Conservation (phyloP, 92 coral and sea anemone genomes). For the Actinernus sp. region DNA sequence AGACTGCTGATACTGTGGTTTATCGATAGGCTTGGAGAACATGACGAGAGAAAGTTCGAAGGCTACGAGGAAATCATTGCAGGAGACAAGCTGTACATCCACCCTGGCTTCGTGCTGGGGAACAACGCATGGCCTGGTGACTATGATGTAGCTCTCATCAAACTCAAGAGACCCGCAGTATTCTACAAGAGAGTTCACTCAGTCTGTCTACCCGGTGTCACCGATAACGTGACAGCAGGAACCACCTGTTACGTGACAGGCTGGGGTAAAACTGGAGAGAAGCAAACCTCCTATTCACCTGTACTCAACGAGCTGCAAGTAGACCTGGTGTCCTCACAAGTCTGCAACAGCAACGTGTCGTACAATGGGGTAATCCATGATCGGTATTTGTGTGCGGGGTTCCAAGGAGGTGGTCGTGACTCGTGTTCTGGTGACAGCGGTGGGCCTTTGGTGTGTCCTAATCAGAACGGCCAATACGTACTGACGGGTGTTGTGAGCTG, state of each 20-base stretch:
- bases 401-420: constrained; percentile 76
- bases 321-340: constrained; percentile 71
- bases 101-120: constrained; percentile 74
- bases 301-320: constrained; percentile 91
- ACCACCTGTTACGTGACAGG: constrained; percentile 87
- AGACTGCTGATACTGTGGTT: too few relatives aligned
- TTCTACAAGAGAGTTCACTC: constrained; percentile 80
- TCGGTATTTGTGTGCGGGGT: constrained; percentile 84
- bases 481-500: constrained; percentile 91
- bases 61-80: constrained; percentile 78
- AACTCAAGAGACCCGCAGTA: constrained; percentile 90
- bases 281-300: constrained; percentile 42
- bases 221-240: constrained; percentile 46
- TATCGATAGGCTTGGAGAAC: constrained; percentile 91
- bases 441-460: constrained; percentile 86
- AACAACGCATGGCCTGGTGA: constrained; percentile 59
- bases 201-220: constrained; percentile 80
- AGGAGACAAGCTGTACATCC: constrained; percentile 62
- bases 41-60: constrained; percentile 73
- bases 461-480: constrained; percentile 69
- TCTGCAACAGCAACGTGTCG: constrained; percentile 81
- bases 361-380: constrained; percentile 71
- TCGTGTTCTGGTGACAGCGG: constrained; percentile 87
- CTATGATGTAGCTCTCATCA: constrained; percentile 85
- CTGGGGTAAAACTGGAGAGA: constrained; percentile 80